These are phyloP conservation scores for Gymnoscopelus microlampas DNA, from an alignment of 2,797 vertebrate genomes.

Conservation along the genomic window DNA sequence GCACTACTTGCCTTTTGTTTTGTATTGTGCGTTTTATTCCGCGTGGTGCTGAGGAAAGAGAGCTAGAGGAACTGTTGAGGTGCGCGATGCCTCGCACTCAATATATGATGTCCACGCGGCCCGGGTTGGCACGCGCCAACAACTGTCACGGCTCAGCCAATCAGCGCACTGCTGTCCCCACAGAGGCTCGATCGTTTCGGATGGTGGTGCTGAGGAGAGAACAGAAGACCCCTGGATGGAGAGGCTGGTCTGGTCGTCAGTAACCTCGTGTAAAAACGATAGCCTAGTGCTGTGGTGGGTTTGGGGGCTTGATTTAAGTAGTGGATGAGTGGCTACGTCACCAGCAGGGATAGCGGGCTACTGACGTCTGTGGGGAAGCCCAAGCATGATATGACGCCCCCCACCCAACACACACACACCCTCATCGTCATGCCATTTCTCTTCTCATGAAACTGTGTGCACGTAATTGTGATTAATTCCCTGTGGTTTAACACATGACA, in stretches of 20 bases:
- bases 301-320: slow-evolving; percentile 29
- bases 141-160: slow-evolving; percentile 35
- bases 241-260: background rate
- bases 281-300: too few relatives aligned
- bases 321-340: slow-evolving; percentile 29
- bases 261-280: too few relatives aligned
- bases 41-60: slow-evolving; percentile 1
- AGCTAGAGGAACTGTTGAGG: slow-evolving; percentile 2
- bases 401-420: too few relatives aligned
- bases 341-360: slow-evolving; percentile 29
- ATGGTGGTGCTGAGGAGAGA: background rate
- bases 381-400: too few relatives aligned
- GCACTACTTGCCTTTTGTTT: slow-evolving; percentile 54
- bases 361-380: slow-evolving; percentile 9
- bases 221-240: background rate
- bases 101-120: slow-evolving; percentile 16
- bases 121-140: slow-evolving; percentile 4
- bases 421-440: too few relatives aligned
- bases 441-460: too few relatives aligned
- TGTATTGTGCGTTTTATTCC: slow-evolving; percentile 7
- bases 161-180: slow-evolving; percentile 24
- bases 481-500: too few relatives aligned
- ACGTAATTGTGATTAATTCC: too few relatives aligned
- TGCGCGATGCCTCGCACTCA: slow-evolving; percentile 10
- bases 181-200: background rate